Percentiles rank a stretch among this genome's conserved stretches.
These are phyloP conservation scores for Pongo abelii DNA, from an alignment of 2,113 vertebrate genomes.

Conservation along the genomic window DNA sequence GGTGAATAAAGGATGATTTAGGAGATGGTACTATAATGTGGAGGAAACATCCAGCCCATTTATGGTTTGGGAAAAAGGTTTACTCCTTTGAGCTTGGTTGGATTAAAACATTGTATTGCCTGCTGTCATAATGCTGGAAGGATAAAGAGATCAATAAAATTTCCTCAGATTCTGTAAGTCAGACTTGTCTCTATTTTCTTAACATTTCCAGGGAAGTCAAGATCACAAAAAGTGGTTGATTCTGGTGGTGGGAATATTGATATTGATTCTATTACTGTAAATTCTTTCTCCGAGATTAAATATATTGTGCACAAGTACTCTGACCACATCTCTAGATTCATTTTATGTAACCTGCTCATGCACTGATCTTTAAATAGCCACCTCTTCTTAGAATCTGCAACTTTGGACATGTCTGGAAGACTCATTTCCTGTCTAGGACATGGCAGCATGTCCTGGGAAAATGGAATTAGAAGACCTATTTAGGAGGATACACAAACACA, in stretches of 20 bases:
- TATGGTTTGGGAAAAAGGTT: conserved; percentile 1
- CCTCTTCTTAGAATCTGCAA: not conserved
- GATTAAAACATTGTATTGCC: conserved; percentile 26
- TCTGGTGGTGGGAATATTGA: not conserved
- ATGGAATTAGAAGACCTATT: not conserved
- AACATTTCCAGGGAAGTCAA: not conserved
- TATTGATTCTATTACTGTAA: not conserved
- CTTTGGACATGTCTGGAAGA: not conserved
- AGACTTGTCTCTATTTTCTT: conserved; percentile 49
- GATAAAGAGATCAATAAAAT: conserved; percentile 57
- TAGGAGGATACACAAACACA: not conserved
- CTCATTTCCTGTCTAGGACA: not conserved
- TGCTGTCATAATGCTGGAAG: conserved; percentile 15
- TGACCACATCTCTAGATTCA: not conserved
- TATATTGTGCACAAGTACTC: not conserved
- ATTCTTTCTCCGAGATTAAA: not conserved
- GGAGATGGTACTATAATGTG: not conserved
- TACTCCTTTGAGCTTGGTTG: not conserved
- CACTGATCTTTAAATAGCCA: not conserved
- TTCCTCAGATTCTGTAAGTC: conserved; percentile 22
- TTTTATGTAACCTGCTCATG: not conserved
- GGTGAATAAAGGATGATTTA: not conserved
- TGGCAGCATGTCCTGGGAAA: not conserved
- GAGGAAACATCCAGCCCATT: not conserved
- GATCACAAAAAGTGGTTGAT: not conserved